These are phyloP conservation scores for Rhimphoctona megacephalus DNA, from an alignment of 2,888 invertebrate genomes.

Conservation along the genomic window DNA sequence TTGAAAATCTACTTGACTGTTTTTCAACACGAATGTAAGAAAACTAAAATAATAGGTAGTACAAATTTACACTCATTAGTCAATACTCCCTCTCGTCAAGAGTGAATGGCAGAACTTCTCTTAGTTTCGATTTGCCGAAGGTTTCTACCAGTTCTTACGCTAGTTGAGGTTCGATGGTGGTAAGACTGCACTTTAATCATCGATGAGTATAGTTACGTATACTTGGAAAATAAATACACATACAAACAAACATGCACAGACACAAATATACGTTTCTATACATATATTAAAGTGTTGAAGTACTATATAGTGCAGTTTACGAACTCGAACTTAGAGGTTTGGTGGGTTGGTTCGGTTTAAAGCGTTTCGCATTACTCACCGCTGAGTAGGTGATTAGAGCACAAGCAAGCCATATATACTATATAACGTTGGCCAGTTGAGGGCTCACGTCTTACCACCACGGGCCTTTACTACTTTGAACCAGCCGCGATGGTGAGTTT, in stretches of 20 bases:
- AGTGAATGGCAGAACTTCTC: constrained; percentile 26
- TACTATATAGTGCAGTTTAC: constrained; percentile 21
- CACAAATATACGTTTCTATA: background rate
- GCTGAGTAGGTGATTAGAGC: constrained; percentile 67
- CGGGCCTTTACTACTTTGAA: constrained; percentile 59
- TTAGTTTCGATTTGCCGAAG: constrained; percentile 13
- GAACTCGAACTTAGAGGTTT: constrained; percentile 61
- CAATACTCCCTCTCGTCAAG: background rate
- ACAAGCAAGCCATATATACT: constrained; percentile 37
- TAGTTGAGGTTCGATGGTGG: constrained; percentile 28
- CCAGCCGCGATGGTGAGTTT: constrained; percentile 26
- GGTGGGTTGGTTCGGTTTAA: constrained; percentile 50
- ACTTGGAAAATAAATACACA: background rate
- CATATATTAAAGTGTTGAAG: constrained; percentile 6
- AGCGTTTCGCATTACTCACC: constrained; percentile 66
- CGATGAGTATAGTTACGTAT: constrained; percentile 44
- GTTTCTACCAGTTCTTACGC: constrained; percentile 33
- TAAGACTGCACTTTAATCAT: constrained; percentile 58
- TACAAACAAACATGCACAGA: background rate
- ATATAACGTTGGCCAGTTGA: constrained; percentile 54
- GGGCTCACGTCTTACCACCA: constrained; percentile 51
- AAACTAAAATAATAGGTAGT: background rate
- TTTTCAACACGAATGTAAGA: background rate
- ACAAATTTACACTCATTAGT: background rate
- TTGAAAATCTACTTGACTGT: background rate